Base-by-base conservation (phyloP, 2,888 invertebrate genomes). In the Pogonocherus hispidulus region DNA sequence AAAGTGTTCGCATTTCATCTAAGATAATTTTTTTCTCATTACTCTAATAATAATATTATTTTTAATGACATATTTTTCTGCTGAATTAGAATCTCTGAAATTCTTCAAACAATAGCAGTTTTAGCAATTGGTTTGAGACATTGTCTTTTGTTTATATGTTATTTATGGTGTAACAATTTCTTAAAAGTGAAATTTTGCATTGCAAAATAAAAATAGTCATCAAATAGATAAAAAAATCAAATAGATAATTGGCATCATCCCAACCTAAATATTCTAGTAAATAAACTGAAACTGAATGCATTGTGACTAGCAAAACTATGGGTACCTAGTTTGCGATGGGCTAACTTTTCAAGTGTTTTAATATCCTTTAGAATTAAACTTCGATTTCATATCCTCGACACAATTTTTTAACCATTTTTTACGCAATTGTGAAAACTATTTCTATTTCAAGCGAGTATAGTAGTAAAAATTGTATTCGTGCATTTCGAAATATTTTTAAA, bases 171-270 rank as follows among this genome's bases (percentile, higher is more conserved):
- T n/a, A 54, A 54, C 16, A 54, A 41, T 56, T 49, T 64, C 37
- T 44, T 46, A 32, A 51, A 63, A 63, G 63, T 63, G 63, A 63
- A 63, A 63, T 63, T 63, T 11, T 54, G n/a, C 11, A 44, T 60
- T 60, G 32, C 57, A 41, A 60, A 60, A 60, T 47, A 54, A 35
- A 19, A 35, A 23, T 16, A 23, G 6, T n/a, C n/a, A n/a, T n/a
- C n/a, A n/a, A n/a, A n/a, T n/a, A n/a, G n/a, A n/a, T n/a, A n/a
- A n/a, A n/a, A n/a, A n/a, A n/a, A n/a, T n/a, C n/a, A n/a, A n/a
- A n/a, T n/a, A n/a, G n/a, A n/a, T n/a, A n/a, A n/a, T n/a, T n/a
- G n/a, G n/a, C n/a, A n/a, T n/a, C n/a, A n/a, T n/a, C n/a, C n/a
- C n/a, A n/a, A n/a, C n/a, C n/a, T n/a, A n/a, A n/a, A n/a, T n/a